A percentile compares a stretch with the other conserved stretches of the same genome.
phyloP scores from a whole-genome alignment of 2,797 vertebrate genomes.

The Simalia tracyae region DNA sequence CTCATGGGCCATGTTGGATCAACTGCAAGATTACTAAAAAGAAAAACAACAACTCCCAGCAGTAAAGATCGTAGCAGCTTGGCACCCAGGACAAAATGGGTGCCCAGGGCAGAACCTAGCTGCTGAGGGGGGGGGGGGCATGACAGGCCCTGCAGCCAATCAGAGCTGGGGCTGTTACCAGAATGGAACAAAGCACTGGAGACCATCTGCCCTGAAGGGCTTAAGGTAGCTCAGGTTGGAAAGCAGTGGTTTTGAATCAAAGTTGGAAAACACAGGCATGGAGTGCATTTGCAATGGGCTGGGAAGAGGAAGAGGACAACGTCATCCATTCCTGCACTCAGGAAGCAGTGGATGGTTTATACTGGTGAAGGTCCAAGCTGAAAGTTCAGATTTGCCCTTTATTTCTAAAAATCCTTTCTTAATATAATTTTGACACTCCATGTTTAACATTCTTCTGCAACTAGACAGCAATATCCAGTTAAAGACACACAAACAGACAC shows the following conservation, averaged over 20 bases:
- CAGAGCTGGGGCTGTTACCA: not conserved
- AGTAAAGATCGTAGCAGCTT: not conserved
- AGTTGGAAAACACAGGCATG: not conserved
- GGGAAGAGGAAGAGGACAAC: not conserved
- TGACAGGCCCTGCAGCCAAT: not conserved
- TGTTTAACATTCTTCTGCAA: not conserved
- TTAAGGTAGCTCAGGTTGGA: not conserved
- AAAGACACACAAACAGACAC: not conserved
- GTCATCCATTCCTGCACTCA: not conserved
- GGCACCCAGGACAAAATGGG: not conserved
- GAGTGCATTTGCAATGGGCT: not conserved
- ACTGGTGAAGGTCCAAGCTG: not conserved
- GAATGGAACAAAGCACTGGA: not conserved
- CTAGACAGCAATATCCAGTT: accelerated
- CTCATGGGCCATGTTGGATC: not conserved
- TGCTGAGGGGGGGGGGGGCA: not conserved
- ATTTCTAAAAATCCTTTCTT: not conserved
- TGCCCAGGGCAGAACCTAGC: not conserved
- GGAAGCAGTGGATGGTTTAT: not conserved
- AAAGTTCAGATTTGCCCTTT: not conserved
- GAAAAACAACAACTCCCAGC: not conserved
- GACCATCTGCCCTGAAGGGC: not conserved
- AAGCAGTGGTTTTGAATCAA: not conserved
- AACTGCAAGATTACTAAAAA: not conserved
- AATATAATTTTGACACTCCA: not conserved